Conservation (phyloP, 2,797 vertebrate species). For the Schizopygopsis malacanthus region DNA sequence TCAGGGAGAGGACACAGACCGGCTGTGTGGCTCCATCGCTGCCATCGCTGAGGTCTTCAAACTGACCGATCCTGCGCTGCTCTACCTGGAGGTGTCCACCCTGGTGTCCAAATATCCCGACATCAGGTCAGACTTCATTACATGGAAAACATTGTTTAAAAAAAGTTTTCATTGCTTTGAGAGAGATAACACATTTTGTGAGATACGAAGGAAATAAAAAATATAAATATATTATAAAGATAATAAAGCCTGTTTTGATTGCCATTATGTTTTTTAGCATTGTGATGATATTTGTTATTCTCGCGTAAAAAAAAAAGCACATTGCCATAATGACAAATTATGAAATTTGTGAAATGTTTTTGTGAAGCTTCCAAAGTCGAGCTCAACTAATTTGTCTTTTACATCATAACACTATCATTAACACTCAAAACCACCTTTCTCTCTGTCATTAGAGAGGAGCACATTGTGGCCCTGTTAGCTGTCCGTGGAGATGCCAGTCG, state of each 20-base stretch:
- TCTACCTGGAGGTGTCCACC: constrained; percentile 95
- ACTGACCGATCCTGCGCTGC: constrained; percentile 93
- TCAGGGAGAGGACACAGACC: constrained; percentile 85
- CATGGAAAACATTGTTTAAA: background rate
- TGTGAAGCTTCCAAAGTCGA: background rate
- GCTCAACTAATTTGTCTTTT: background rate
- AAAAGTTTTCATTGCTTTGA: background rate
- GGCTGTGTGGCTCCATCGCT: constrained; percentile 88
- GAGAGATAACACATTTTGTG: background rate
- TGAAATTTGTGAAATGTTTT: too few species aligned
- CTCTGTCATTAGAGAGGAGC: constrained; percentile 86
- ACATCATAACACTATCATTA: background rate
- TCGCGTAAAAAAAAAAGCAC: too few species aligned
- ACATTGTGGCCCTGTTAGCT: constrained; percentile 89
- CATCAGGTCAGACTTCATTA: constrained; percentile 83
- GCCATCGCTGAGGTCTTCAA: constrained; percentile 97
- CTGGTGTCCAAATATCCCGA: constrained; percentile 96
- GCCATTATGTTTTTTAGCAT: background rate
- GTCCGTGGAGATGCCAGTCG: constrained; percentile 92
- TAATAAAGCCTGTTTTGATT: background rate
- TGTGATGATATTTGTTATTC: background rate
- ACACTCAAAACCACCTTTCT: background rate
- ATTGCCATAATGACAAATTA: background rate
- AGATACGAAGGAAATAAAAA: too few species aligned
- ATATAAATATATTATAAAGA: too few species aligned